Evolutionary conservation across 2,888 invertebrate species (phyloP).

Genomic region (Portevinia maculata): DNA sequence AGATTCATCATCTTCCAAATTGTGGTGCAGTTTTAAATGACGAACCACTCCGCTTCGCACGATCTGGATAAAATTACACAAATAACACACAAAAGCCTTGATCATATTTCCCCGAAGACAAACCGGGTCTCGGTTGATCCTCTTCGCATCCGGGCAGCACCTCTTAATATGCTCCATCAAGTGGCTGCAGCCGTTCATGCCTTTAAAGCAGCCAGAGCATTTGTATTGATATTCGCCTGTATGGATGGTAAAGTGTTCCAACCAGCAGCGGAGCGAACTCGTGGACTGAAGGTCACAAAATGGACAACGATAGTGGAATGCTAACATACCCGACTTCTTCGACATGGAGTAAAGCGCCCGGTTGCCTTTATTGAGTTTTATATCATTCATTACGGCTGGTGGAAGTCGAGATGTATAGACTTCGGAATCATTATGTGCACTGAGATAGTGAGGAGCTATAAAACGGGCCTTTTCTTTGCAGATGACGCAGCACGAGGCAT

Average conservation of each 20-base stretch:
- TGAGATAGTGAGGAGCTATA: slow-evolving; percentile 80
- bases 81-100: slow-evolving; percentile 86
- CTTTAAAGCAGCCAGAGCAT: slow-evolving; percentile 85
- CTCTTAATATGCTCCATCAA: slow-evolving; percentile 70
- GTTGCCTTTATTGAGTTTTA: slow-evolving; percentile 75
- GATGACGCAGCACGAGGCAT: slow-evolving; percentile 76
- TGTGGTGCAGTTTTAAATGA: slow-evolving; percentile 84
- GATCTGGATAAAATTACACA: slow-evolving; percentile 90
- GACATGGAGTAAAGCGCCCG: slow-evolving; percentile 44
- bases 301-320: slow-evolving; percentile 77
- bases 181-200: slow-evolving; percentile 34
- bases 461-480: slow-evolving; percentile 74
- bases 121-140: slow-evolving; percentile 32
- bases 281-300: slow-evolving; percentile 78
- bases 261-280: slow-evolving; percentile 75
- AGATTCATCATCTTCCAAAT: slow-evolving; percentile 59
- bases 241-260: slow-evolving; percentile 89
- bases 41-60: slow-evolving; percentile 85
- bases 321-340: slow-evolving; percentile 40
- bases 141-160: slow-evolving; percentile 50
- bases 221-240: slow-evolving; percentile 90
- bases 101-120: slow-evolving; percentile 46
- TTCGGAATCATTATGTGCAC: slow-evolving; percentile 77
- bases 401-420: slow-evolving; percentile 78
- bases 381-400: slow-evolving; percentile 75